These are phyloP conservation scores for Resseliella maxima DNA, from an alignment of 2,888 invertebrate genomes.

Conservation along the genomic window DNA sequence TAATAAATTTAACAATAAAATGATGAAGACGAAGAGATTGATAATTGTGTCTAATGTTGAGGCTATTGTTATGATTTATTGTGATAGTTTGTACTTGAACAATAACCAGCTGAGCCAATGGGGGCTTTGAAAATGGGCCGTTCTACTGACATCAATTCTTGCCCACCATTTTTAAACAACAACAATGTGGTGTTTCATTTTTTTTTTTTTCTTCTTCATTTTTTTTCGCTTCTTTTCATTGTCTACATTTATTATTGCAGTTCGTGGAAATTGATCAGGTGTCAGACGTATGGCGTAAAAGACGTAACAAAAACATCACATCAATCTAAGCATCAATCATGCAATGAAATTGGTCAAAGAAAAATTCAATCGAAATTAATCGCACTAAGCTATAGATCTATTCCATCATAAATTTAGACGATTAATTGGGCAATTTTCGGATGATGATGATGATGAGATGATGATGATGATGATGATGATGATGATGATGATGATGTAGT, in stretches of 20 bases:
- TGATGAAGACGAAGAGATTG: background rate
- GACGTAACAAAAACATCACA: background rate
- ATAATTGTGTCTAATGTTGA: background rate
- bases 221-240: background rate
- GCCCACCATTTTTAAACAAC: background rate
- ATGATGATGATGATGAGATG: background rate
- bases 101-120: background rate
- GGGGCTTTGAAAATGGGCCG: background rate
- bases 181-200: background rate
- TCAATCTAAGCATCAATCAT: background rate
- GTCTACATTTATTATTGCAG: background rate
- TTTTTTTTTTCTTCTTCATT: background rate
- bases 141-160: slow-evolving; percentile 42
- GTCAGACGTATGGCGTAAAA: background rate
- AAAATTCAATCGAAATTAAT: background rate
- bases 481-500: background rate
- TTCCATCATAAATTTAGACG: background rate
- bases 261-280: slow-evolving; percentile 1
- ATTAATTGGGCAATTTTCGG: background rate
- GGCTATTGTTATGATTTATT: slow-evolving; percentile 33
- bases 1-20: background rate
- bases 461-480: background rate
- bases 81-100: background rate
- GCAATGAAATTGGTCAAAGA: background rate
- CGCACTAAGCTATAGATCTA: background rate